phyloP scores from a whole-genome alignment of 1,140 invertebrate genomes.

The Zaprionus gabonicus region DNA sequence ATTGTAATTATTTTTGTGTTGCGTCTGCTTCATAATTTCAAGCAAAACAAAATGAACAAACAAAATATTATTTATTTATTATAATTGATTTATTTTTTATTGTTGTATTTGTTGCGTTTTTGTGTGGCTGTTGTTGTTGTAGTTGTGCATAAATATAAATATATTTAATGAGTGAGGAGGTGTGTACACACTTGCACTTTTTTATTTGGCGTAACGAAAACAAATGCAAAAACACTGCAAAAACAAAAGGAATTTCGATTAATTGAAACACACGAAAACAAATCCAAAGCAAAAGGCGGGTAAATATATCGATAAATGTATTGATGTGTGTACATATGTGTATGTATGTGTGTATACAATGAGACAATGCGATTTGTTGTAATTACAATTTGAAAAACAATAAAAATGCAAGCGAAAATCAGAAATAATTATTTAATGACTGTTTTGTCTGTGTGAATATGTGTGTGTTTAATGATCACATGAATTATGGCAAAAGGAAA shows the following conservation, averaged over 20 bases:
- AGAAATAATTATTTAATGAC: slow-evolving; percentile 14
- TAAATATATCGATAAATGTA: slow-evolving; percentile 7
- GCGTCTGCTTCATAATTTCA: slow-evolving; percentile 63
- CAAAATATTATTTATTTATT: slow-evolving; percentile 19
- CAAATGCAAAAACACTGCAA: slow-evolving; percentile 58
- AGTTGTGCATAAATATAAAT: slow-evolving; percentile 1
- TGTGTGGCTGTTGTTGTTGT: slow-evolving; percentile 8
- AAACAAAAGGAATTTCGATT: slow-evolving; percentile 50
- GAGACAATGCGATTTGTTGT: slow-evolving; percentile 7
- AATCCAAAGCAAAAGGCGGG: slow-evolving; percentile 24
- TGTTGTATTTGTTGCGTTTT: slow-evolving; percentile 1
- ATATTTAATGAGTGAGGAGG: not conserved
- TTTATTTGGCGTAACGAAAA: slow-evolving; percentile 29
- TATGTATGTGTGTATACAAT: slow-evolving; percentile 18
- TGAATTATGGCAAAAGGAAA: slow-evolving; percentile 5
- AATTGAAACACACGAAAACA: slow-evolving; percentile 28
- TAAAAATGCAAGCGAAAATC: slow-evolving; percentile 7
- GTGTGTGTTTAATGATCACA: slow-evolving; percentile 17
- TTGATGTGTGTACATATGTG: not conserved
- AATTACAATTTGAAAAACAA: slow-evolving; percentile 17
- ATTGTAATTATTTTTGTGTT: slow-evolving; percentile 58
- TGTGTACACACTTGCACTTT: slow-evolving; percentile 28
- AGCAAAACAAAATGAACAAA: slow-evolving; percentile 40
- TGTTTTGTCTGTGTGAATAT: not conserved
- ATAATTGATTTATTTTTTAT: slow-evolving; percentile 16